Conservation (phyloP, 2,888 invertebrate species). For the Gisinianus flammeolus region DNA sequence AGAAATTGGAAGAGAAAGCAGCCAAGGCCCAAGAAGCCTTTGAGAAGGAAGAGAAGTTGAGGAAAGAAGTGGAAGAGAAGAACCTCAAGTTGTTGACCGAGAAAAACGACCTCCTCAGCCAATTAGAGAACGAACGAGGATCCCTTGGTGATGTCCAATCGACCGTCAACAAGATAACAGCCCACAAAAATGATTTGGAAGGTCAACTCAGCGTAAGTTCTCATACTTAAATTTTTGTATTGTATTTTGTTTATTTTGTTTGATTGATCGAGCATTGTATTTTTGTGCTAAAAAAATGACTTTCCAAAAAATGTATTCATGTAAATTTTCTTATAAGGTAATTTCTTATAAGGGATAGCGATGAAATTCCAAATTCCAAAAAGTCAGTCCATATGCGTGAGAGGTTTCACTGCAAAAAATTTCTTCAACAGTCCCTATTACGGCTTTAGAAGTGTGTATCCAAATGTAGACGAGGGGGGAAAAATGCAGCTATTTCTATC, state of each 20-base stretch:
- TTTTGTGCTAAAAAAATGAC: background rate
- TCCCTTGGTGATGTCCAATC: conserved; percentile 90
- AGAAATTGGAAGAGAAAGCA: conserved; percentile 97
- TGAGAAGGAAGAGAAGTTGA: conserved; percentile 92
- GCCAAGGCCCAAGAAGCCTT: conserved; percentile 92
- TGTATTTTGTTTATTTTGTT: background rate
- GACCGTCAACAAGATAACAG: conserved; percentile 87
- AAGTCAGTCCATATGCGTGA: background rate
- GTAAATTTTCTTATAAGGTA: too few relatives aligned
- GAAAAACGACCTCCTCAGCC: conserved; percentile 87
- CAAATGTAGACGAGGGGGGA: background rate
- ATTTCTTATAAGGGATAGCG: background rate
- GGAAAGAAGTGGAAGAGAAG: conserved; percentile 94
- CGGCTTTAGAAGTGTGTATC: background rate
- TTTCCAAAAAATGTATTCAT: background rate
- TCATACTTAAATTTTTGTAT: conserved; percentile 14
- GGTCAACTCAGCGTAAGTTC: conserved; percentile 87
- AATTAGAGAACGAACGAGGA: conserved; percentile 94
- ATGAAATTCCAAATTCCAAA: background rate
- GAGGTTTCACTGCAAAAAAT: background rate
- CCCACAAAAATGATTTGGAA: conserved; percentile 97
- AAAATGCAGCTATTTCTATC: conserved; percentile 11
- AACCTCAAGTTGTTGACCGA: conserved; percentile 92
- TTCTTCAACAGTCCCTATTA: background rate
- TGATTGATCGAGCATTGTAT: too few relatives aligned